These are phyloP conservation scores for Heloderma charlesbogerti DNA, from an alignment of 2,113 vertebrate species.

Conservation along the genomic window DNA sequence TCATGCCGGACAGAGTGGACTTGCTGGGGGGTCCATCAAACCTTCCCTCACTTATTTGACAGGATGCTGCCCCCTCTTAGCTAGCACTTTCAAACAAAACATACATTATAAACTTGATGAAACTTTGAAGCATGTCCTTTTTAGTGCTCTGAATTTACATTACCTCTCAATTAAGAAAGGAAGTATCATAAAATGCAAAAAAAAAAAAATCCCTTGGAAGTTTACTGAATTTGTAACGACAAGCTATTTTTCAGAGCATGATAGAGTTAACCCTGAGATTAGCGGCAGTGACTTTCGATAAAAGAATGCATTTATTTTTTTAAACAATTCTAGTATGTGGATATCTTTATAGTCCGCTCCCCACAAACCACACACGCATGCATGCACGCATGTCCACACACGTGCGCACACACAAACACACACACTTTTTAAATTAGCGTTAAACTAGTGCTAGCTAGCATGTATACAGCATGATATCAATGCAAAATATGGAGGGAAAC, in stretches of 20 bases:
- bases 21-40: slow-evolving; percentile 39
- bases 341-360: background rate
- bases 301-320: background rate
- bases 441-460: no score
- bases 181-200: background rate
- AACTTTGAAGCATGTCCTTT: background rate
- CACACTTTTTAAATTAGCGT: no score
- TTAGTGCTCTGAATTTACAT: background rate
- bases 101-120: slow-evolving; percentile 9
- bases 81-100: slow-evolving; percentile 25
- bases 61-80: background rate
- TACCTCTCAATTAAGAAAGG: background rate
- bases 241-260: background rate
- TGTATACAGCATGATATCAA: background rate
- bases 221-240: background rate
- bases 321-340: background rate
- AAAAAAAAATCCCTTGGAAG: background rate
- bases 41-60: slow-evolving; percentile 35
- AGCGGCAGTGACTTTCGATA: no score
- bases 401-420: no score
- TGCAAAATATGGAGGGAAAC: background rate
- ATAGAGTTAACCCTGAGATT: background rate
- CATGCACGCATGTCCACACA: no score
- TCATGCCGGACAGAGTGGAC: slow-evolving; percentile 29
- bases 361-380: no score